A percentile compares a stretch with the other conserved stretches of the same genome.
phyloP scores from a whole-genome alignment of 2,888 invertebrate genomes.

The Limnephilus rhombicus region DNA sequence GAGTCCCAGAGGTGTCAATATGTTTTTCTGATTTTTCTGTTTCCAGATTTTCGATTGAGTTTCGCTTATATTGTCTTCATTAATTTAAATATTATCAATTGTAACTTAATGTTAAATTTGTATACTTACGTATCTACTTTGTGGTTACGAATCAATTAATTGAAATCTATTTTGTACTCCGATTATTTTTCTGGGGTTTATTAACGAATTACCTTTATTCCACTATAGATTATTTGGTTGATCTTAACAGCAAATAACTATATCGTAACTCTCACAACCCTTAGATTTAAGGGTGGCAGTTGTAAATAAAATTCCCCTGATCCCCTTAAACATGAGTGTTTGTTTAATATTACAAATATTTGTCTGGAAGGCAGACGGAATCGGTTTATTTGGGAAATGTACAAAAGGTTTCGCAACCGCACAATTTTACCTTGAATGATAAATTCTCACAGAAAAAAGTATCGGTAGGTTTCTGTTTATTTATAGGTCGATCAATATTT shows the following conservation, averaged over 20 bases:
- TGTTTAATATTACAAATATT: conserved; percentile 33
- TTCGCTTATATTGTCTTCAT: too few relatives aligned
- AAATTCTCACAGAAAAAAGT: neutral
- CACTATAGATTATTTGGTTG: neutral
- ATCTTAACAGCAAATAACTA: conserved; percentile 22
- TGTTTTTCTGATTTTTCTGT: too few relatives aligned
- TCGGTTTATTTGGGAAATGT: neutral
- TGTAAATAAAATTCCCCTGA: conserved; percentile 32
- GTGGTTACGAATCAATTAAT: too few relatives aligned
- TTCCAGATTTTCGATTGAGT: too few relatives aligned
- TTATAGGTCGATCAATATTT: neutral
- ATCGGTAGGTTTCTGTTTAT: neutral
- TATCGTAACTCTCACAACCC: neutral
- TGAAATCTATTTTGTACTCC: neutral
- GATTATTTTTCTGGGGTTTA: neutral
- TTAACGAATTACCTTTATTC: neutral
- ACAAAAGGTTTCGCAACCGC: conserved; percentile 38
- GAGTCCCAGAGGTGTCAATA: too few relatives aligned
- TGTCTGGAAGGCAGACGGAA: conserved; percentile 10
- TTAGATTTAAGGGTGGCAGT: conserved; percentile 3
- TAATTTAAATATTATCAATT: too few relatives aligned
- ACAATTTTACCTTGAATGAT: neutral
- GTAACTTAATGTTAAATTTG: too few relatives aligned
- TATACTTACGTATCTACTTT: too few relatives aligned
- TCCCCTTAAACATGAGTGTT: conserved; percentile 19